These are phyloP conservation scores for Rhagoletis pomonella DNA, from an alignment of 1,140 invertebrate species.

Conservation along the genomic window DNA sequence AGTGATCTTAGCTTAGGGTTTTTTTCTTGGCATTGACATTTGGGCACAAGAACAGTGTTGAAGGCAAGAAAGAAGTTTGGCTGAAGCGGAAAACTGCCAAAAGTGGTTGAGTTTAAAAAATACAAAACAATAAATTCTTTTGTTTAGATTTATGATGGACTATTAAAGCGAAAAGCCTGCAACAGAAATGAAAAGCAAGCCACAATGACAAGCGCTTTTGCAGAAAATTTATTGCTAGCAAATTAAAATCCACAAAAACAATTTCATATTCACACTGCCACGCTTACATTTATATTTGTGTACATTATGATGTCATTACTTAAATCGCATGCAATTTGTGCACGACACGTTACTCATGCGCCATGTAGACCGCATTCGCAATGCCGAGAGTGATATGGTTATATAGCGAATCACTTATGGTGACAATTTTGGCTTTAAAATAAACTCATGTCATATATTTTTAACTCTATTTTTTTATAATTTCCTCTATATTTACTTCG, in stretches of 20 bases:
- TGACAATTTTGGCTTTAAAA: constrained; percentile 1
- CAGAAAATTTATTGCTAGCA: not conserved
- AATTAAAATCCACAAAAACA: not conserved
- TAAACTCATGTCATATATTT: not conserved
- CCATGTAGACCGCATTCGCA: not conserved
- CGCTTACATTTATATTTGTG: no score
- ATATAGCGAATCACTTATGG: no score
- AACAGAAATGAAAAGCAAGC: no score
- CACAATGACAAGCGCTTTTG: not conserved
- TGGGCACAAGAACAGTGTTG: not conserved
- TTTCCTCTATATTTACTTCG: not conserved
- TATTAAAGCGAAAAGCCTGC: not conserved
- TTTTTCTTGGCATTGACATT: not conserved
- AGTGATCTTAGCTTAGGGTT: not conserved
- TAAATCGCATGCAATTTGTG: constrained; percentile 14
- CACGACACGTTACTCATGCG: not conserved
- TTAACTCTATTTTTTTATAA: no score
- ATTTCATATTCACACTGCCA: not conserved
- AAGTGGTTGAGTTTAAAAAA: no score
- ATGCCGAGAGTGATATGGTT: not conserved
- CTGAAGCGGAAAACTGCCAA: no score
- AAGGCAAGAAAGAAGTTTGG: no score
- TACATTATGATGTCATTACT: not conserved
- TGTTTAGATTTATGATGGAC: not conserved
- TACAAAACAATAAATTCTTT: not conserved